Evolutionary conservation across 2,888 invertebrate genomes (phyloP), one percentile per base, ranked within the genome.

Genomic region (Meiosimyza platycephala): DNA sequence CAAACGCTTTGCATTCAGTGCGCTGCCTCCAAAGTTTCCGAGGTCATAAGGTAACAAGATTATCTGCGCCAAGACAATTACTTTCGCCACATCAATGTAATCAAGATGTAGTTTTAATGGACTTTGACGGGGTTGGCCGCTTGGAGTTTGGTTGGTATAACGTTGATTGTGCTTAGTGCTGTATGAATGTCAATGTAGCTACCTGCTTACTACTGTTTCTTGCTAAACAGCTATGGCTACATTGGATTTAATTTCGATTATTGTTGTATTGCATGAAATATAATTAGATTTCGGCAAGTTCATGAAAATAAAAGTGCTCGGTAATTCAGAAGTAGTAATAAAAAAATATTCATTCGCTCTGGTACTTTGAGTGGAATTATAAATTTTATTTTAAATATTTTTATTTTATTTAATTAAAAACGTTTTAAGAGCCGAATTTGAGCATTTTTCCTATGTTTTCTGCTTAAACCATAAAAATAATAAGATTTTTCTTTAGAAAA

Each of bases 1-100:
- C 51, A 57, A 68, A 59, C 50, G 68, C 16, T 68, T 57, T 57
- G 33, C 68, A 68, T 68, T 59, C 68, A 55, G 33, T 54, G 54
- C 54, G 60, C n/a, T n/a, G n/a, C 52, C 66, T 67, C 73, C 74
- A 33, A 50, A 22, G 22, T 68, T 59, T 18, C 48, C 52, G 59
- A 74, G 78, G 75, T 74, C 78, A 76, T 78, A 79, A 80, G 83
- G 80, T 83, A 84, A 82, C 82, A 72, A 83, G 84, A 84, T 84
- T 81, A 83, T 80, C 81, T 81, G 78, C 81, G 83, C 80, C 81
- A 83, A 80, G 82, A 82, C 82, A 83, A 82, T 83, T 82, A 83
- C 79, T 83, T 83, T 79, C 81, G 79, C 81, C 79, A 80, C 80
- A 80, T 83, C 83, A 59, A 9, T 79, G 80, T 78, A 78, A 73